These are phyloP conservation scores for Excalfactoria chinensis DNA, from an alignment of 2,113 vertebrate genomes.

Conservation along the genomic window DNA sequence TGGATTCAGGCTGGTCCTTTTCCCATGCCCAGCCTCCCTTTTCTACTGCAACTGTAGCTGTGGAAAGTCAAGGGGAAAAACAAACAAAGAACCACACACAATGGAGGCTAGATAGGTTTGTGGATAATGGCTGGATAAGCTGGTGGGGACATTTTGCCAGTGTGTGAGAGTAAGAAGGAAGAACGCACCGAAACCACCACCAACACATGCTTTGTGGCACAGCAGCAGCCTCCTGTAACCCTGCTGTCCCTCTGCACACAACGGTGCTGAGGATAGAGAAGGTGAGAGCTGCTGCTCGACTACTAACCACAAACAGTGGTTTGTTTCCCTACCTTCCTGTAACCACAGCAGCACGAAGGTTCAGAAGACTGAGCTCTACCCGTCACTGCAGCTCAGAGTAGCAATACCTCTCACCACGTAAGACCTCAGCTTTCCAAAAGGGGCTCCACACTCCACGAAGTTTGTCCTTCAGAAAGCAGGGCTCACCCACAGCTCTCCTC, in stretches of 20 bases:
- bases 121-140: neutral
- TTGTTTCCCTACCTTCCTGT: neutral
- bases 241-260: neutral
- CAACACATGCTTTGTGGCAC: rapidly evolving
- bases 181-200: rapidly evolving
- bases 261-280: rapidly evolving
- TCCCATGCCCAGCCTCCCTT: neutral
- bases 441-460: neutral
- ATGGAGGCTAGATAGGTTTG: neutral
- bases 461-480: neutral
- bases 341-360: neutral
- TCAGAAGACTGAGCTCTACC: neutral
- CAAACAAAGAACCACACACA: rapidly evolving
- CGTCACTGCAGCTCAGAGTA: neutral
- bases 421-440: neutral
- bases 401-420: neutral
- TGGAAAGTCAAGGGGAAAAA: neutral
- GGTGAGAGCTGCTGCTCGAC: neutral
- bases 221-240: neutral
- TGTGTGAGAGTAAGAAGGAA: neutral
- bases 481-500: neutral
- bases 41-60: rapidly evolving
- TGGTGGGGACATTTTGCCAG: neutral
- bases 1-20: neutral
- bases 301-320: neutral